Percentiles rank a stretch among this genome's conserved stretches.
These are phyloP conservation scores for Enteromius argenteus DNA, from an alignment of 2,797 vertebrate genomes.

Conservation along the genomic window DNA sequence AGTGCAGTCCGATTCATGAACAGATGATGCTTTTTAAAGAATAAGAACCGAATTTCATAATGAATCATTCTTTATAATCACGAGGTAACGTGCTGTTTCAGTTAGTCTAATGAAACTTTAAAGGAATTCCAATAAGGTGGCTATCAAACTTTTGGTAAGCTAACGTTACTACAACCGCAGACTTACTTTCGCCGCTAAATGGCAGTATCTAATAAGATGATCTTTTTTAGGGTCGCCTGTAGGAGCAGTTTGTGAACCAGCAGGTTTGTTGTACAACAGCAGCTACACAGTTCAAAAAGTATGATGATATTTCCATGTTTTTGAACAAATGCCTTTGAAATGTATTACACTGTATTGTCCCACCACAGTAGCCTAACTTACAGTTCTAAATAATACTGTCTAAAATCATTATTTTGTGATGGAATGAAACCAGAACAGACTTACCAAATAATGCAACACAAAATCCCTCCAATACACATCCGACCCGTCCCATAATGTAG, in stretches of 20 bases:
- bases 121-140: no score
- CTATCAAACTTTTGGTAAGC: no score
- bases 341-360: neutral
- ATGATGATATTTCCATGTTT: neutral
- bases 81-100: no score
- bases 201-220: no score
- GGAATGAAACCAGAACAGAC: constrained; percentile 51
- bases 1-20: neutral
- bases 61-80: no score
- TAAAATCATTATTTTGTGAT: constrained; percentile 11
- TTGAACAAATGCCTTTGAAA: neutral
- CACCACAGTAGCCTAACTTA: neutral
- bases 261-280: neutral
- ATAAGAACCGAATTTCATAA: no score
- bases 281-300: neutral
- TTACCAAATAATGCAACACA: constrained; percentile 89
- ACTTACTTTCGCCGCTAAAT: no score
- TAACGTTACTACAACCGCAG: no score
- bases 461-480: constrained; percentile 87
- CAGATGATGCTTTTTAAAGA: neutral
- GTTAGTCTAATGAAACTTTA: no score
- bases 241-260: neutral
- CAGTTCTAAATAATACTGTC: neutral
- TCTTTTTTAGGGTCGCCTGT: neutral
- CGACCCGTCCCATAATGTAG: constrained; percentile 83